These are phyloP conservation scores for Caranx ignobilis DNA, from an alignment of 2,113 vertebrate genomes.

Conservation along the genomic window DNA sequence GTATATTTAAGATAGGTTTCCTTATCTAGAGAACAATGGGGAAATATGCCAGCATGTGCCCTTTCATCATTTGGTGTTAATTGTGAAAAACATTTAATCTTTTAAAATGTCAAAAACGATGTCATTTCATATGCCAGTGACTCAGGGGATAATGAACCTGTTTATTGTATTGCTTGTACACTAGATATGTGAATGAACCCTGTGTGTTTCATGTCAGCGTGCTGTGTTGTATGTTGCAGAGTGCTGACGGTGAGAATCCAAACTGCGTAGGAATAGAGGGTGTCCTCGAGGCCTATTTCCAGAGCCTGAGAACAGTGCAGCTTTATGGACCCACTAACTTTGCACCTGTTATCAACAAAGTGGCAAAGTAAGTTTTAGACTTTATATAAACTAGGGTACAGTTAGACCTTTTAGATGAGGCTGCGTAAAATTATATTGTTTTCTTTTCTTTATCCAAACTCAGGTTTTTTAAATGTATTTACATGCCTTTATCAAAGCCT, in stretches of 20 bases:
- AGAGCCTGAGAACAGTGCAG: constrained; percentile 92
- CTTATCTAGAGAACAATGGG: not conserved
- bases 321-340: constrained; percentile 96
- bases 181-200: not conserved
- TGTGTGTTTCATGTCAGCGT: not conserved
- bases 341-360: constrained; percentile 93
- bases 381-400: not conserved
- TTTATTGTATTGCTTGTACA: not conserved
- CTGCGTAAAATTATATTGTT: not conserved
- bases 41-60: no score
- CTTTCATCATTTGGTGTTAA: no score
- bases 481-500: constrained; percentile 3
- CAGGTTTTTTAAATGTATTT: constrained; percentile 7
- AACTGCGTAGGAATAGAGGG: constrained; percentile 84
- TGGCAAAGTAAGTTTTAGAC: constrained; percentile 89
- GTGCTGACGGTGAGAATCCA: constrained; percentile 65
- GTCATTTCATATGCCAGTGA: not conserved
- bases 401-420: not conserved
- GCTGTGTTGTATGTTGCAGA: constrained; percentile 54
- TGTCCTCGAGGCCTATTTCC: constrained; percentile 93
- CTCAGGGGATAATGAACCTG: not conserved
- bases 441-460: not conserved
- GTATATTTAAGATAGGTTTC: not conserved
- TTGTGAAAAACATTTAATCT: no score
- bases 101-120: no score